These are phyloP conservation scores for Serrognathus titanus DNA, from an alignment of 2,888 invertebrate genomes.

Conservation along the genomic window DNA sequence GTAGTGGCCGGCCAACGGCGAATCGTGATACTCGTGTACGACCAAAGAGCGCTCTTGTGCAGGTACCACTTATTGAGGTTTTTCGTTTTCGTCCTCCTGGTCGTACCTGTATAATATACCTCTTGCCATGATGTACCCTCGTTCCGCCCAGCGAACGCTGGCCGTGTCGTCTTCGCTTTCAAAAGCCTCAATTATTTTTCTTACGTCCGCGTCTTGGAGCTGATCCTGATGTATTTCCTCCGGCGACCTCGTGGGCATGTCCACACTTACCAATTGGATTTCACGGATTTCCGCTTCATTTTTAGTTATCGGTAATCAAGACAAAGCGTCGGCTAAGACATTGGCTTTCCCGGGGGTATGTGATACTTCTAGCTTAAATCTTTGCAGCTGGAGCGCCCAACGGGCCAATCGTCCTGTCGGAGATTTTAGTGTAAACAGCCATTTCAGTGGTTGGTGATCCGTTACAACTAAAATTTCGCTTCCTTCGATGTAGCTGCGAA, in stretches of 20 bases:
- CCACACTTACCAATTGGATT: no score
- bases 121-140: constrained; percentile 15
- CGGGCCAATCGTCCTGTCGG: no score
- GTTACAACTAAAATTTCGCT: constrained; percentile 38
- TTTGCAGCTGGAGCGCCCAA: no score
- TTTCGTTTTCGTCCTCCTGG: constrained; percentile 16
- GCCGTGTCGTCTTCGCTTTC: constrained; percentile 9
- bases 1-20: constrained; percentile 21
- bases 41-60: constrained; percentile 13
- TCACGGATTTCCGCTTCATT: not conserved
- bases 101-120: constrained; percentile 22
- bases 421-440: no score
- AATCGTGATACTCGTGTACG: constrained; percentile 18
- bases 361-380: no score
- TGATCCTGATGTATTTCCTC: constrained; percentile 28
- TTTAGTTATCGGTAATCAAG: not conserved
- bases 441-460: constrained; percentile 50
- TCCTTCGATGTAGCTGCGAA: constrained; percentile 44
- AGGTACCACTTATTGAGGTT: constrained; percentile 18
- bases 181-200: constrained; percentile 18
- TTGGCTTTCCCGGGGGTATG: no score
- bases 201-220: constrained; percentile 22
- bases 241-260: constrained; percentile 29
- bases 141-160: constrained; percentile 12
- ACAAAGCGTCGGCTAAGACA: no score